These are phyloP conservation scores for Phalacrocorax carbo DNA, from an alignment of 2,113 vertebrate species.

Conservation along the genomic window DNA sequence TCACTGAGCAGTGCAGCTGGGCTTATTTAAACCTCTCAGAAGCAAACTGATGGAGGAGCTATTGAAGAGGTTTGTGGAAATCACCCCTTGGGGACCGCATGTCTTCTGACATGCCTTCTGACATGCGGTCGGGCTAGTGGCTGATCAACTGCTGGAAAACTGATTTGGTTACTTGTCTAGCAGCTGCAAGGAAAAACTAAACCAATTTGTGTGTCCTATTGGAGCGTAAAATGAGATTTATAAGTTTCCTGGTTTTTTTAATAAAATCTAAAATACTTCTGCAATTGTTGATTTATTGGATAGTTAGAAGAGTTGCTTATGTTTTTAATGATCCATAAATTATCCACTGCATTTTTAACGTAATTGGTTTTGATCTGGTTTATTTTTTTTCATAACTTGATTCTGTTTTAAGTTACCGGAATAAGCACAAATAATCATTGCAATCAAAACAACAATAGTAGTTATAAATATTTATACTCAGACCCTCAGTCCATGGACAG, in stretches of 20 bases:
- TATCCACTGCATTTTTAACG: not conserved
- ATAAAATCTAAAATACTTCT: constrained; percentile 12
- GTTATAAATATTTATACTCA: not conserved
- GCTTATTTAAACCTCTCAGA: not conserved
- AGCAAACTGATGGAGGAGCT: not conserved
- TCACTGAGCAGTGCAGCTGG: not conserved
- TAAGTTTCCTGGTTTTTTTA: constrained; percentile 15
- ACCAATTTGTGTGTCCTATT: not conserved
- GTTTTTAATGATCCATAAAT: constrained; percentile 28
- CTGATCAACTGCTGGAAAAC: not conserved
- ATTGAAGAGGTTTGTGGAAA: not conserved
- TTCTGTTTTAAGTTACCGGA: not conserved
- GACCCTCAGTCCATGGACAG: not conserved
- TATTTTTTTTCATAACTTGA: not conserved
- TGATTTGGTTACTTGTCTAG: not conserved
- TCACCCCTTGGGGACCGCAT: not conserved
- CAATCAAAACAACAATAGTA: not conserved
- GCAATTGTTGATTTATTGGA: not conserved
- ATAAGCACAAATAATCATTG: not conserved
- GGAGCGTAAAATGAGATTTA: constrained; percentile 18
- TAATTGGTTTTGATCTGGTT: not conserved
- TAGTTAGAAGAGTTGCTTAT: not conserved
- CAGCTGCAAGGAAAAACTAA: not conserved
- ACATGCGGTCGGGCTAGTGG: not conserved
- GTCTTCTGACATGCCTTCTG: not conserved